These are phyloP conservation scores for Yponomeuta evonymella DNA, from an alignment of 2,888 invertebrate genomes.

Conservation along the genomic window DNA sequence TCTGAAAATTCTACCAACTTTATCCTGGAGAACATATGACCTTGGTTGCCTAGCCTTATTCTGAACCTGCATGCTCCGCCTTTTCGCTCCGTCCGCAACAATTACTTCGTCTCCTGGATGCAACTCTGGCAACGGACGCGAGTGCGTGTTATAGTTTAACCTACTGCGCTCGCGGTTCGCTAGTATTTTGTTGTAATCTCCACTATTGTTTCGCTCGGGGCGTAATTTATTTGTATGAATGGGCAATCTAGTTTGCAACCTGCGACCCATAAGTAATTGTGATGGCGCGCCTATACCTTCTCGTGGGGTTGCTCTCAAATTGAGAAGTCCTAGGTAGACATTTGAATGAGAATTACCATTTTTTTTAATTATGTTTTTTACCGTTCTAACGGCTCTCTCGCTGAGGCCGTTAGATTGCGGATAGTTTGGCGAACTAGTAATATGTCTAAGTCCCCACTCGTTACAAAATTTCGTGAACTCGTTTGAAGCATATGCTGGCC, in stretches of 20 bases:
- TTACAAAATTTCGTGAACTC: not conserved
- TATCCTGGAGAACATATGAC: not conserved
- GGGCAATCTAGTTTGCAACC: not conserved
- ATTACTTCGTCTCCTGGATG: not conserved
- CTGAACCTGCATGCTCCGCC: not conserved
- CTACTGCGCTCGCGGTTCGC: too few species aligned
- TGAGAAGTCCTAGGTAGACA: not conserved
- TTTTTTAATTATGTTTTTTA: slow-evolving; percentile 4
- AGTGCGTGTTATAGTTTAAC: not conserved
- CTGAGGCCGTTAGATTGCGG: too few species aligned
- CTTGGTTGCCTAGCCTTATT: not conserved
- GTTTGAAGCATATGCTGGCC: slow-evolving; percentile 9
- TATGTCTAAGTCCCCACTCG: not conserved
- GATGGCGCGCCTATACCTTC: not conserved
- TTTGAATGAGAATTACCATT: not conserved
- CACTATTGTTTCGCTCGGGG: not conserved
- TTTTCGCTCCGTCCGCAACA: not conserved
- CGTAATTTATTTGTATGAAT: not conserved
- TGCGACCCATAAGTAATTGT: slow-evolving; percentile 7
- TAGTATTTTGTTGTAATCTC: not conserved
- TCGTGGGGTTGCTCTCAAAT: slow-evolving; percentile 3
- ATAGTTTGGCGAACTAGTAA: too few species aligned
- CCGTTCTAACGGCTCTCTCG: not conserved
- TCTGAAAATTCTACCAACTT: not conserved
- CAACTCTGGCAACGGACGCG: slow-evolving; percentile 4